Percentiles rank a stretch among this genome's conserved stretches.
phyloP scores from a whole-genome alignment of 2,888 invertebrate genomes.

The Tortricodes alternella region DNA sequence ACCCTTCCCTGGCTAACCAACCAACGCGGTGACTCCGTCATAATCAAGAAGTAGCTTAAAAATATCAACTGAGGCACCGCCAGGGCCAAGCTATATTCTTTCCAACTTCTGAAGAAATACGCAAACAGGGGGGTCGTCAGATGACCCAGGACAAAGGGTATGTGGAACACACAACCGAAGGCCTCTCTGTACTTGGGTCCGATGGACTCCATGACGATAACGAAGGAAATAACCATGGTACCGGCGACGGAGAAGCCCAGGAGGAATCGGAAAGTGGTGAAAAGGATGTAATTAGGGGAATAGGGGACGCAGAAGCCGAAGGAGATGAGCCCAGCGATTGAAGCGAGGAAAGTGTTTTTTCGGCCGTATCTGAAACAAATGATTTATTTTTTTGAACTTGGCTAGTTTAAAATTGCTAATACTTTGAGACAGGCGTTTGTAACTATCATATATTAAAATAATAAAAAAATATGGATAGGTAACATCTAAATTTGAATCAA shows the following conservation, averaged over 20 bases:
- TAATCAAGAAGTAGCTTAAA: conserved; percentile 86
- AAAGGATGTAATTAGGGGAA: conserved; percentile 82
- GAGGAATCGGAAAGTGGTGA: conserved; percentile 86
- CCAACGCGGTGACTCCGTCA: conserved; percentile 92
- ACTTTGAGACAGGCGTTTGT: no score
- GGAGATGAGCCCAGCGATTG: conserved; percentile 85
- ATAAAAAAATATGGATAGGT: no score
- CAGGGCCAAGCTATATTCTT: conserved; percentile 83
- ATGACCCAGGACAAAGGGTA: conserved; percentile 87
- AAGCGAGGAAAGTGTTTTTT: conserved; percentile 86
- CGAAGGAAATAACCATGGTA: conserved; percentile 90
- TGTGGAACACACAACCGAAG: conserved; percentile 85
- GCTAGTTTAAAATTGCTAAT: no score
- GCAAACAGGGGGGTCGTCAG: conserved; percentile 85
- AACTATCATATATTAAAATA: no score
- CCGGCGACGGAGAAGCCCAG: conserved; percentile 90
- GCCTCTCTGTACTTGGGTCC: conserved; percentile 79
- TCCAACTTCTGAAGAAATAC: conserved; percentile 86
- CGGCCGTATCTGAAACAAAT: conserved; percentile 86
- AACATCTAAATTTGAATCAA: no score
- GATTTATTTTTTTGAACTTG: conserved; percentile 5
- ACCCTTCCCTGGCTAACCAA: conserved; percentile 86
- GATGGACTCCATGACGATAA: conserved; percentile 85
- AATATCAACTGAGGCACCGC: conserved; percentile 84
- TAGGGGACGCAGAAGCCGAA: conserved; percentile 87